A percentile compares a stretch with the other conserved stretches of the same genome.
phyloP scores from a whole-genome alignment of 2,113 vertebrate genomes.

The Uropsilus gracilis region DNA sequence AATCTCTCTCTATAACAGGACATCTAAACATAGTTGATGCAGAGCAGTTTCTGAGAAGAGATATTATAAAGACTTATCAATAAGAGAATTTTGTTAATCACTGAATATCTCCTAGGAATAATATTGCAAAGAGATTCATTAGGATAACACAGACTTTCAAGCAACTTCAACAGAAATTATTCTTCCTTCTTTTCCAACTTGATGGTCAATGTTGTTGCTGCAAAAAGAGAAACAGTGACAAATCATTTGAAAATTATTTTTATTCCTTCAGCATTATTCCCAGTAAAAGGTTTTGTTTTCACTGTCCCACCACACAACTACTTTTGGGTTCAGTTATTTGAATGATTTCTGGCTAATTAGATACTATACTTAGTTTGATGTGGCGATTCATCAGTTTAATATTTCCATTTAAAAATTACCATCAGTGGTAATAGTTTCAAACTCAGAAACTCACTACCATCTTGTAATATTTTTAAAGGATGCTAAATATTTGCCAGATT shows the following conservation, averaged over 20 bases:
- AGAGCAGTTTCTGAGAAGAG: not conserved
- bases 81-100: not conserved
- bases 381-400: not conserved
- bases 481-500: not conserved
- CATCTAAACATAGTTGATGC: not conserved
- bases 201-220: not conserved
- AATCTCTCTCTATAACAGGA: not conserved
- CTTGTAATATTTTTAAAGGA: slow-evolving; percentile 1
- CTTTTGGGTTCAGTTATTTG: not conserved
- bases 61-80: not conserved
- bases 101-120: not conserved
- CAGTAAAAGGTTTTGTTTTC: not conserved
- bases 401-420: not conserved
- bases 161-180: not conserved
- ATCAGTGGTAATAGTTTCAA: slow-evolving; percentile 23
- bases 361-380: not conserved
- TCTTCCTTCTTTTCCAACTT: not conserved
- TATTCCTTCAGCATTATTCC: not conserved
- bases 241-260: not conserved
- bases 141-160: slow-evolving; percentile 11
- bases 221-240: not conserved
- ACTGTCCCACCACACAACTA: not conserved
- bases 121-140: slow-evolving; percentile 6
- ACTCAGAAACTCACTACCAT: not conserved
- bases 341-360: slow-evolving; percentile 3